A percentile compares a stretch with the other conserved stretches of the same genome.
These are phyloP conservation scores for Lepisosteus osseus DNA, from an alignment of 2,113 vertebrate genomes.

Conservation along the genomic window DNA sequence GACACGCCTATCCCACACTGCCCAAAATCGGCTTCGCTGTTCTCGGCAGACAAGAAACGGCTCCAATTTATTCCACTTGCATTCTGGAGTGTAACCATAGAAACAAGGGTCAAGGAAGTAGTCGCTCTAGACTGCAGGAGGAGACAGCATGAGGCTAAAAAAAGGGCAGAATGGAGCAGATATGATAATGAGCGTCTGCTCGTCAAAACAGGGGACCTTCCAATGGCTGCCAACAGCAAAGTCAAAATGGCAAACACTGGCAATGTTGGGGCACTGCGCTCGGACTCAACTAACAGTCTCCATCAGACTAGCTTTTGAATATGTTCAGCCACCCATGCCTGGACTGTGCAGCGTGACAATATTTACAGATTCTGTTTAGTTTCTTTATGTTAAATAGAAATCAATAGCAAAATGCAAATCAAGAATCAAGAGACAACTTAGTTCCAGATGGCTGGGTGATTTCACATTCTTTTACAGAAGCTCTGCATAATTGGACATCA, in stretches of 20 bases:
- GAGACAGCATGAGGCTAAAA: slow-evolving; percentile 6
- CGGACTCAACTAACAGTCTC: neutral
- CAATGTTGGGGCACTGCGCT: neutral
- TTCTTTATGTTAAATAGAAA: neutral
- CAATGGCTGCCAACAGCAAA: neutral
- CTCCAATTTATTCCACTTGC: slow-evolving; percentile 13
- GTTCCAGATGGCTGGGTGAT: slow-evolving; percentile 28
- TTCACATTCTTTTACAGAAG: slow-evolving; percentile 7
- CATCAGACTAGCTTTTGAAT: neutral
- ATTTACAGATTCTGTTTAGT: neutral
- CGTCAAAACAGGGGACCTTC: neutral
- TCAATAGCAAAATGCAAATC: neutral
- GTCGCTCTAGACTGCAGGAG: neutral
- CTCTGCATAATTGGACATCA: neutral
- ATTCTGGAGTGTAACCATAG: slow-evolving; percentile 16
- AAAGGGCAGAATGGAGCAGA: neutral
- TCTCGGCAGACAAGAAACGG: neutral
- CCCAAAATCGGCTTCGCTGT: neutral
- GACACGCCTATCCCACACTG: neutral
- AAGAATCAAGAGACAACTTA: slow-evolving; percentile 25
- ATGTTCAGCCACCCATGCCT: too few species aligned
- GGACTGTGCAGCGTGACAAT: neutral
- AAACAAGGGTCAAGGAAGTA: slow-evolving; percentile 16
- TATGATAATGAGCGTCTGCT: neutral
- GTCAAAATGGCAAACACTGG: neutral